Evolutionary conservation across 1,140 invertebrate genomes (phyloP).

Genomic region (Anadara kagoshimensis): DNA sequence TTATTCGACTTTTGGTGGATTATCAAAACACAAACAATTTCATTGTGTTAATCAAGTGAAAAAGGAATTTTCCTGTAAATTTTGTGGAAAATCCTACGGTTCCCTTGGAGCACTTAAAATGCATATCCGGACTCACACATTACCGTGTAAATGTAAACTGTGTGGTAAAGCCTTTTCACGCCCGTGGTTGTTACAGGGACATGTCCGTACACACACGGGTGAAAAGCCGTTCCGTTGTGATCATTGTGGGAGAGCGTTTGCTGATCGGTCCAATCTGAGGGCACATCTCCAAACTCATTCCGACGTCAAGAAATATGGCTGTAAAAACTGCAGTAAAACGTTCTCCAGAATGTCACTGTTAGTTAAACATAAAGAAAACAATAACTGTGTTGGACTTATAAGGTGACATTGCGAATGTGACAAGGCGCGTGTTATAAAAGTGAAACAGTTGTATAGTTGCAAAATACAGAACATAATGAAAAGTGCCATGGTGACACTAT

Average conservation of each 20-base stretch:
- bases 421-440: too few species aligned
- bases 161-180: conserved; percentile 81
- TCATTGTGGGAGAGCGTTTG: conserved; percentile 93
- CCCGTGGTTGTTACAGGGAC: conserved; percentile 66
- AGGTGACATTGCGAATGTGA: too few species aligned
- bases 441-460: too few species aligned
- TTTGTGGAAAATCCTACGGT: conserved; percentile 96
- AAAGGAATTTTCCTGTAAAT: conserved; percentile 96
- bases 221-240: conserved; percentile 76
- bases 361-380: conserved; percentile 89
- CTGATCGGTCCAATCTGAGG: conserved; percentile 94
- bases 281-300: conserved; percentile 98
- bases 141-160: conserved; percentile 97
- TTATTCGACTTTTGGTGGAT: conserved; percentile 95
- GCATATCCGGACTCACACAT: conserved; percentile 98
- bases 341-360: conserved; percentile 98
- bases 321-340: conserved; percentile 92
- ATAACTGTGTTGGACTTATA: not conserved
- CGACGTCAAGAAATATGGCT: conserved; percentile 98
- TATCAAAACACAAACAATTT: conserved; percentile 97
- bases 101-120: conserved; percentile 97
- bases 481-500: too few species aligned
- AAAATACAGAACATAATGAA: too few species aligned
- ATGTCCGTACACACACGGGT: conserved; percentile 67
- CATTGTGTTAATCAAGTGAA: conserved; percentile 92